These are phyloP conservation scores for Natrix natrix DNA, from an alignment of 2,797 vertebrate species.

Conservation along the genomic window DNA sequence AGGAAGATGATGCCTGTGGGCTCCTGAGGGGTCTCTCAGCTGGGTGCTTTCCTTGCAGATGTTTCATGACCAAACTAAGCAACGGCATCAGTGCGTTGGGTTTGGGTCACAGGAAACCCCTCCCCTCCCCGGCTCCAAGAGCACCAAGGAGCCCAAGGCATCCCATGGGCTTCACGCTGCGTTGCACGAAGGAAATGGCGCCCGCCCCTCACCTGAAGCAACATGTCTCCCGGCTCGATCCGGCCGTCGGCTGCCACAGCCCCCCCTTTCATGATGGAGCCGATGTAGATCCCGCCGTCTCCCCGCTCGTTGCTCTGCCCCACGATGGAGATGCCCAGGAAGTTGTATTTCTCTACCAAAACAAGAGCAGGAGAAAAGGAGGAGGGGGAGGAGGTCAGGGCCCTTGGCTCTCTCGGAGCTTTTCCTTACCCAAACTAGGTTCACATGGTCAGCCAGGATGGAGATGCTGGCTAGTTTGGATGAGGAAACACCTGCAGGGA, in stretches of 20 bases:
- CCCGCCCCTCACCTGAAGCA: background rate
- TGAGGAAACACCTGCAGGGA: no score
- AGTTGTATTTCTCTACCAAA: slow-evolving; percentile 55
- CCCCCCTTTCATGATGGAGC: slow-evolving; percentile 66
- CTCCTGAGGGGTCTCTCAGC: background rate
- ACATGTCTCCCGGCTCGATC: slow-evolving; percentile 16
- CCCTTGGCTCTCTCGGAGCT: no score
- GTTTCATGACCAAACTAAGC: background rate
- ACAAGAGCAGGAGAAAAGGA: background rate
- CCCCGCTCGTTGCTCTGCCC: slow-evolving; percentile 92
- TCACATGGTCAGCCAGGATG: no score
- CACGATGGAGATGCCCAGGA: slow-evolving; percentile 91
- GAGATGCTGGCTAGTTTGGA: no score
- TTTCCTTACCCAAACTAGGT: no score
- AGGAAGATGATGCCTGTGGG: no score
- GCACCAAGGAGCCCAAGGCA: no score
- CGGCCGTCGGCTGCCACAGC: slow-evolving; percentile 86
- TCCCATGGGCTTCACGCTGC: accelerated
- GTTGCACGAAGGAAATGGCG: accelerated
- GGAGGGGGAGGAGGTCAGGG: no score
- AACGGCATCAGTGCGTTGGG: background rate
- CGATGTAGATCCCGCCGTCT: slow-evolving; percentile 91
- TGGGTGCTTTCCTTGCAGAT: background rate
- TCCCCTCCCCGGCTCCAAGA: no score
- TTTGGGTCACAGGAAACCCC: background rate